Conservation (phyloP, 2,888 invertebrate genomes). For the Fragum whitleyi region DNA sequence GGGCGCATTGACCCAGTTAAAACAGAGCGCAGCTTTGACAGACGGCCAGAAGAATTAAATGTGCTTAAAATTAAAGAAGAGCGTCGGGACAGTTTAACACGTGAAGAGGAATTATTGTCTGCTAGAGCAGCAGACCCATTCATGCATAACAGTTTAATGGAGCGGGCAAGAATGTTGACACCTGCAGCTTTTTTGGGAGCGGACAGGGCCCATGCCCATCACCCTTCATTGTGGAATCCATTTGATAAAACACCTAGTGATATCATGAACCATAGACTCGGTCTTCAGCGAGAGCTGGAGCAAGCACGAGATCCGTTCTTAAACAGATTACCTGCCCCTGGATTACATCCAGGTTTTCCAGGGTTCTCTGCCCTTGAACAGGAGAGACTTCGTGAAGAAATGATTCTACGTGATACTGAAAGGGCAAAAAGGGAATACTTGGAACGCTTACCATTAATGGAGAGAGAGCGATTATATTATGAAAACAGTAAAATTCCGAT, state of each 20-base stretch:
- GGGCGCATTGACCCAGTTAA: conserved; percentile 76
- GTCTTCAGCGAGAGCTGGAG: conserved; percentile 71
- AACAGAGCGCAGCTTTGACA: conserved; percentile 70
- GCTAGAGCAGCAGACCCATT: conserved; percentile 58
- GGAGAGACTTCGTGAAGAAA: conserved; percentile 75
- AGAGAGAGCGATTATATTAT: conserved; percentile 68
- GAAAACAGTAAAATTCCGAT: conserved; percentile 67
- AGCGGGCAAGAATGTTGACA: conserved; percentile 74
- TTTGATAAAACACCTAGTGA: conserved; percentile 74
- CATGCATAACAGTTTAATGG: conserved; percentile 69
- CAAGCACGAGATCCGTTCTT: conserved; percentile 74
- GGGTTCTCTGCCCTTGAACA: conserved; percentile 70
- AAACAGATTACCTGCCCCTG: conserved; percentile 62
- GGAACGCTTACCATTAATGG: conserved; percentile 74
- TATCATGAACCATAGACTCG: conserved; percentile 69
- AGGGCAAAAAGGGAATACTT: conserved; percentile 71
- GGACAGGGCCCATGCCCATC: conserved; percentile 71
- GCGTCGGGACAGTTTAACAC: conserved; percentile 64
- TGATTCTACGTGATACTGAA: conserved; percentile 70
- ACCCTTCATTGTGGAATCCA: conserved; percentile 76
- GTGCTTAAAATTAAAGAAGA: conserved; percentile 78
- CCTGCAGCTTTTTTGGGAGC: conserved; percentile 63
- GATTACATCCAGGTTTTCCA: conserved; percentile 36
- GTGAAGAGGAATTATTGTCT: conserved; percentile 66
- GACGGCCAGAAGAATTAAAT: conserved; percentile 70